Conservation (phyloP, 2,888 invertebrate genomes). For the Spialia ferax region DNA sequence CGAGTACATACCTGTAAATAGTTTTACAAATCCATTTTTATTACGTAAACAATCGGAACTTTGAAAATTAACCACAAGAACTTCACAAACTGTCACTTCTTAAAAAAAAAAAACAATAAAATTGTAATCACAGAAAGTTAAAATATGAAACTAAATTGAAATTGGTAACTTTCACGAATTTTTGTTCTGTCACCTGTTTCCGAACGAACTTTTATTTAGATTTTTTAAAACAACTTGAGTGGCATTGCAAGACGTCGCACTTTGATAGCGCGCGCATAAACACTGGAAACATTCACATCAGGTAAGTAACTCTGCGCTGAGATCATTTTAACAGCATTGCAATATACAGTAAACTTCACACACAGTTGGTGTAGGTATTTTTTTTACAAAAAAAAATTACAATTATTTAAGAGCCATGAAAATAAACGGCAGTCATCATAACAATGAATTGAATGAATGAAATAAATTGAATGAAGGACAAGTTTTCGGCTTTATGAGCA, state of each 20-base stretch:
- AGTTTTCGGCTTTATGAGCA: too few species aligned
- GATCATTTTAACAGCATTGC: conserved; percentile 47
- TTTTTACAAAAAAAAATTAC: neutral
- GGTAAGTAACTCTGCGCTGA: conserved; percentile 42
- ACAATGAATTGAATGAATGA: too few species aligned
- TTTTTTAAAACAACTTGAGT: conserved; percentile 52
- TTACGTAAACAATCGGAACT: conserved; percentile 24
- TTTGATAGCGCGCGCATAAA: conserved; percentile 63
- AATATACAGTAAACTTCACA: conserved; percentile 42
- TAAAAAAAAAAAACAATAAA: too few species aligned
- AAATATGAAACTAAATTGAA: too few species aligned
- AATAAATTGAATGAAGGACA: too few species aligned
- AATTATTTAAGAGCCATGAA: too few species aligned
- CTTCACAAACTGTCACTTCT: conserved; percentile 13
- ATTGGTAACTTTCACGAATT: too few species aligned
- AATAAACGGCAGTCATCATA: too few species aligned
- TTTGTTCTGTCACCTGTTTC: conserved; percentile 1
- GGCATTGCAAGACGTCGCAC: conserved; percentile 65
- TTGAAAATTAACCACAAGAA: conserved; percentile 28
- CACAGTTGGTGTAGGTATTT: neutral
- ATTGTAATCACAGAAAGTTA: too few species aligned
- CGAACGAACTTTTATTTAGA: conserved; percentile 11
- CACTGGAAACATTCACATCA: conserved; percentile 56
- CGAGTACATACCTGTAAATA: conserved; percentile 19
- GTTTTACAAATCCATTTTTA: conserved; percentile 20